These are phyloP conservation scores for Pseudoips prasinana DNA, from an alignment of 2,888 invertebrate genomes.

Conservation along the genomic window DNA sequence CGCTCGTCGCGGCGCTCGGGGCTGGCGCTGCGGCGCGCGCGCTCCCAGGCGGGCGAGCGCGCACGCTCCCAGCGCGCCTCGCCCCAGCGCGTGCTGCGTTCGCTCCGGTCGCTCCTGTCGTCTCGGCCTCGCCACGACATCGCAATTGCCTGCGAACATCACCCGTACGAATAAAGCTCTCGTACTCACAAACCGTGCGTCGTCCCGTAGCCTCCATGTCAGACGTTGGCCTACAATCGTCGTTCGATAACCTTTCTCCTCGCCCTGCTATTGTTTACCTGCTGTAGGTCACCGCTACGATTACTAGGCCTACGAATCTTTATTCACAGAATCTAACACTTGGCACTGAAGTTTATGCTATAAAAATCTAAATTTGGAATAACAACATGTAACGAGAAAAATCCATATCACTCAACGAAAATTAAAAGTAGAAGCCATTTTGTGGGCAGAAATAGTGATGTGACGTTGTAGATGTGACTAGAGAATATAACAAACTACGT, in stretches of 20 bases:
- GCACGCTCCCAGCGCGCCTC: constrained; percentile 38
- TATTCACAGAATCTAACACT: constrained; percentile 20
- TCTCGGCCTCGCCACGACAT: constrained; percentile 75
- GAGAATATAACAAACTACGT: no score
- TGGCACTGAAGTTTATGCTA: constrained; percentile 5
- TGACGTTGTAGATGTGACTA: no score
- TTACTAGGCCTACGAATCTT: constrained; percentile 5
- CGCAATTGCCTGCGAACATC: constrained; percentile 68
- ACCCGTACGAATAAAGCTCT: constrained; percentile 57
- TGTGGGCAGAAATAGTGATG: no score
- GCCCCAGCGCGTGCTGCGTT: constrained; percentile 51
- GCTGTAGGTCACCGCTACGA: constrained; percentile 37
- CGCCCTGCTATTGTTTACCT: constrained; percentile 57
- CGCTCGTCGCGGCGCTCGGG: constrained; percentile 43
- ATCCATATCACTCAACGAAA: no score
- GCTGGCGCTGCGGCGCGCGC: constrained; percentile 58
- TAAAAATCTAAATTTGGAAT: no score
- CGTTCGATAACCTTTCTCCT: constrained; percentile 55
- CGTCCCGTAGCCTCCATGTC: constrained; percentile 28
- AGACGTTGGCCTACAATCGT: constrained; percentile 41
- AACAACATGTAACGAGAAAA: no score
- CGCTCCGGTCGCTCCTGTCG: constrained; percentile 42
- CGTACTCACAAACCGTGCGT: constrained; percentile 53
- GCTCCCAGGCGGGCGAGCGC: constrained; percentile 64
- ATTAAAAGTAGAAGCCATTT: no score